A percentile compares a stretch with the other conserved stretches of the same genome.
Evolutionary conservation across 2,113 vertebrate species (phyloP).

Genomic region (Orcinus orca): DNA sequence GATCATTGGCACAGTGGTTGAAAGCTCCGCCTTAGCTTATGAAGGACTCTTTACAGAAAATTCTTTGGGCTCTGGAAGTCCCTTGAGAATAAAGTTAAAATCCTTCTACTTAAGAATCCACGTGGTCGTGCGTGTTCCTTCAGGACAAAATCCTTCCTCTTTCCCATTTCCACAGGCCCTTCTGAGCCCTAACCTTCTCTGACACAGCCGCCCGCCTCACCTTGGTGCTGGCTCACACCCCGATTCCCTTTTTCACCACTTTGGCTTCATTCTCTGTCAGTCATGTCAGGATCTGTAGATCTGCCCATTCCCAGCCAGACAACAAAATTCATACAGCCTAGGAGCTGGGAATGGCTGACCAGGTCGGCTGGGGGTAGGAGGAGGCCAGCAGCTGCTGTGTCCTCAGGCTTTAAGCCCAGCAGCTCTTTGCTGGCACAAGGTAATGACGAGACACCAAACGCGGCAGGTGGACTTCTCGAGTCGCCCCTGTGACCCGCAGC

Average conservation of each 20-base stretch:
- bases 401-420: not conserved
- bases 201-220: accelerated
- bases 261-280: not conserved
- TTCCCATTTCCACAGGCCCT: not conserved
- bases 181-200: not conserved
- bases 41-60: not conserved
- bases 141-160: not conserved
- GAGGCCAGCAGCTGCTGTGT: not conserved
- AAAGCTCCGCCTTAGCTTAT: not conserved
- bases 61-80: not conserved
- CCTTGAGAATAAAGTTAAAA: not conserved
- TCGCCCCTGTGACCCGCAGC: not conserved
- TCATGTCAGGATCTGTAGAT: not conserved
- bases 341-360: not conserved
- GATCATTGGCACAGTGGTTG: not conserved
- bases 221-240: not conserved
- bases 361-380: not conserved
- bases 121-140: not conserved
- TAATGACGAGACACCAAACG: not conserved
- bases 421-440: not conserved
- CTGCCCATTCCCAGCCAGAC: not conserved
- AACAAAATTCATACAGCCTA: not conserved
- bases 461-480: not conserved
- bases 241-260: not conserved
- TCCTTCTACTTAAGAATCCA: not conserved